Conservation (phyloP, 92 coral and sea anemone genomes). For the Porites lobata region DNA sequence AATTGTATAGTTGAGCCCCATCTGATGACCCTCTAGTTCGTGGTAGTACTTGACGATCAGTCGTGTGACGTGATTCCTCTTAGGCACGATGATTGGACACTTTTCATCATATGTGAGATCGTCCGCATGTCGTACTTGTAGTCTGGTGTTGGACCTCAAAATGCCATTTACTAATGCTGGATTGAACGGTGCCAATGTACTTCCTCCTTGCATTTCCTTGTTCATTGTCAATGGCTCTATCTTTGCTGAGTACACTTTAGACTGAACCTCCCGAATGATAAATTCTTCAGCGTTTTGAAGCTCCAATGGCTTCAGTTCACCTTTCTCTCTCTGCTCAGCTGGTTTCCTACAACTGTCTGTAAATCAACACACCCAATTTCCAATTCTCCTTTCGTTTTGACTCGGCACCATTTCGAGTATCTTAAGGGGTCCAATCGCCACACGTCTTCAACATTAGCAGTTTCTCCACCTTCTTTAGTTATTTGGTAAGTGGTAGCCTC, state of each 20-base stretch:
- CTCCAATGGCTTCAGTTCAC: constrained; percentile 40
- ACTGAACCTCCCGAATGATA: constrained; percentile 65
- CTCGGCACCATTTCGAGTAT: constrained; percentile 74
- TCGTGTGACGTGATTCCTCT: too few species aligned
- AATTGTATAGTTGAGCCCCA: too few species aligned
- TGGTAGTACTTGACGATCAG: too few species aligned
- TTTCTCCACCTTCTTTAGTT: constrained; percentile 24
- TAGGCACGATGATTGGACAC: constrained; percentile 39
- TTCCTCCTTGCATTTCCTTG: too few species aligned
- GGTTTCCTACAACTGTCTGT: too few species aligned
- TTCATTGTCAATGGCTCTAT: constrained; percentile 39
- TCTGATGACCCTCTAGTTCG: too few species aligned
- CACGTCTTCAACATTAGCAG: constrained; percentile 2
- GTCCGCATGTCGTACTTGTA: constrained; percentile 21
- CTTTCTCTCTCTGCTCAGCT: constrained; percentile 37
- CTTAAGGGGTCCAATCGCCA: constrained; percentile 59
- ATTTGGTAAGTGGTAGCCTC: constrained; percentile 8
- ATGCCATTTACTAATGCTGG: constrained; percentile 61
- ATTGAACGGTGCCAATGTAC: constrained; percentile 4
- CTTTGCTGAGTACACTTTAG: constrained; percentile 55
- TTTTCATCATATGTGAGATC: constrained; percentile 55
- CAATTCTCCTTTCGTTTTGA: constrained; percentile 42
- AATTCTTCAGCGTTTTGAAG: constrained; percentile 55
- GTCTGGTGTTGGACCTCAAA: constrained; percentile 59
- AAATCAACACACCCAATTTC: constrained; percentile 53